A percentile compares a stretch with the other conserved stretches of the same genome.
Evolutionary conservation across 2,888 invertebrate genomes (phyloP).

Genomic region (Morpho helenor): DNA sequence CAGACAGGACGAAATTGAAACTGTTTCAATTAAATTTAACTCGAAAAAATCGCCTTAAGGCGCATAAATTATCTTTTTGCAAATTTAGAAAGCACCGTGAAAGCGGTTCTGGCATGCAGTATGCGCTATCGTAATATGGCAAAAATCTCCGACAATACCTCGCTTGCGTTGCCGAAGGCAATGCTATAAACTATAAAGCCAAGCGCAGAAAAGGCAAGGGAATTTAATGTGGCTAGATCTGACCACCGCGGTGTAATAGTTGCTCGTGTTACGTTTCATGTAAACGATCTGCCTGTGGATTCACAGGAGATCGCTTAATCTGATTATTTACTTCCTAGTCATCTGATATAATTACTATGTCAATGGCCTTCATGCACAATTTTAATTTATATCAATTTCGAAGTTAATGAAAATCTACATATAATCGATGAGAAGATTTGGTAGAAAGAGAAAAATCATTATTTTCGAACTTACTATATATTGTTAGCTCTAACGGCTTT

Average conservation of each 20-base stretch:
- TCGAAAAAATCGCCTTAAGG: conserved; percentile 22
- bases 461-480: too few relatives aligned
- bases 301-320: conserved; percentile 16
- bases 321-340: conserved; percentile 14
- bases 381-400: too few relatives aligned
- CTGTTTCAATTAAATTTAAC: conserved; percentile 3
- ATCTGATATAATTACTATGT: too few relatives aligned
- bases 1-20: background rate
- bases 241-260: conserved; percentile 17
- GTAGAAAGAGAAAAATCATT: too few relatives aligned
- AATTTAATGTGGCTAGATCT: conserved; percentile 20
- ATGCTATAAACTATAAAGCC: conserved; percentile 24
- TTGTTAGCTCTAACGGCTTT: too few relatives aligned
- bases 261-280: conserved; percentile 20
- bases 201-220: conserved; percentile 19
- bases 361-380: too few relatives aligned
- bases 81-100: conserved; percentile 65
- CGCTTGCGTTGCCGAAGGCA: conserved; percentile 42
- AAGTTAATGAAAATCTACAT: too few relatives aligned
- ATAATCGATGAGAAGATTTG: too few relatives aligned
- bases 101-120: conserved; percentile 50
- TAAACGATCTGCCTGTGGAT: conserved; percentile 22
- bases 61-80: conserved; percentile 48
- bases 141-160: conserved; percentile 56
- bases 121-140: conserved; percentile 56